Base-by-base conservation (phyloP, 1,140 invertebrate genomes). In the Cotesia typhae region DNA sequence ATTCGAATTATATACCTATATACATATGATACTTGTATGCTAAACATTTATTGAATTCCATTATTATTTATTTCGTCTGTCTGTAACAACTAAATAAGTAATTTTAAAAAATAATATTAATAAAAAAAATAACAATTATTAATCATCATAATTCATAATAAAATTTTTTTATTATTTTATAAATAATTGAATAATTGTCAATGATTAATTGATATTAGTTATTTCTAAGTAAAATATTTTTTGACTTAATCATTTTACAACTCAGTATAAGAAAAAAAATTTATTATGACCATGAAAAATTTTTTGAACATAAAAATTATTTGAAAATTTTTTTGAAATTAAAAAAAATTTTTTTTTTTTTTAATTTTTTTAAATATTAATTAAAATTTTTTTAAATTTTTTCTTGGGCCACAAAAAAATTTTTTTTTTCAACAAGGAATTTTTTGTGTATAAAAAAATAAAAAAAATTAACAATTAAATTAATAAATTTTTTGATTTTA, bases 401-500 rank as follows among this genome's bases (percentile, higher is more conserved):
- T 2, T 28, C 28, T 28, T 28, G 28, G 3, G 28, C 1, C 47
- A 52, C 1, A 51, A 3, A 52, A 2, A 10, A 2, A 2, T n/a
- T 10, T 3, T 52, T 52, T 68, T 12, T 10, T 52, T 52, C 7
- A 52, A 52, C 1, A 4, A 10, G 3, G n/a, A n/a, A 59, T 59
- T 14, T 14, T 59, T 17, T 59, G 17, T 60, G 2, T 35, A 35
- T 0, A n/a, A 35, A 60, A 60, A 4, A n/a, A 60, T 35, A 12
- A 60, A 28, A 28, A 9, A 12, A 60, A 28, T 28, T 28, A 28
- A 28, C 28, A 28, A 28, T 28, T 28, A 57, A 14, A 38, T 47
- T 65, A 41, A 7, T 60, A 7, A 35, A 52, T 60, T 4, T 28
- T 71, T 37, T 38, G 55, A 67, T 72, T 79, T 10, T 74, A 87